These are phyloP conservation scores for Acrobasis repandana DNA, from an alignment of 2,888 invertebrate species.

Conservation along the genomic window DNA sequence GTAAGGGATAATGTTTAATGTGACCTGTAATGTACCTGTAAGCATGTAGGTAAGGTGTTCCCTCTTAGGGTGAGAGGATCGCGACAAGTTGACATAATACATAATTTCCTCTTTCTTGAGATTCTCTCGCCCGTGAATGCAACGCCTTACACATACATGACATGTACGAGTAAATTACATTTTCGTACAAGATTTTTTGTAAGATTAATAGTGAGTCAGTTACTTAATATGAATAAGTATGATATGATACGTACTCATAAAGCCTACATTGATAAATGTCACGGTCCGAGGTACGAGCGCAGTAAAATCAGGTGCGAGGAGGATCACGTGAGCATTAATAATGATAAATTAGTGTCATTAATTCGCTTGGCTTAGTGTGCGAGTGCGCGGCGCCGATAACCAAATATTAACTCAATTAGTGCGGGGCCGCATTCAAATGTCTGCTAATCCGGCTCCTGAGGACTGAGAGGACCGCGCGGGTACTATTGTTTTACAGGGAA, in stretches of 20 bases:
- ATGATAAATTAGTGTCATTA: constrained; percentile 82
- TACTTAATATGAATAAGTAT: too few species aligned
- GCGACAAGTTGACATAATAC: too few species aligned
- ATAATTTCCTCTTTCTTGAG: too few species aligned
- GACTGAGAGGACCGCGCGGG: constrained; percentile 26
- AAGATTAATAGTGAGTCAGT: too few species aligned
- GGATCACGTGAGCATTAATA: constrained; percentile 74
- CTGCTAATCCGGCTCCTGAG: constrained; percentile 60
- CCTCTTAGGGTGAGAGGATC: too few species aligned
- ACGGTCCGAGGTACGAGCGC: constrained; percentile 30
- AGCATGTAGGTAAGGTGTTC: too few species aligned
- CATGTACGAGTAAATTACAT: too few species aligned
- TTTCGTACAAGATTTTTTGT: too few species aligned
- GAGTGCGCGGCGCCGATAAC: constrained; percentile 79
- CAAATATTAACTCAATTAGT: constrained; percentile 84
- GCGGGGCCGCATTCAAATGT: constrained; percentile 69
- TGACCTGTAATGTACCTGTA: too few species aligned
- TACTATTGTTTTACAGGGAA: constrained; percentile 20
- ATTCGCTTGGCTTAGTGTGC: constrained; percentile 75
- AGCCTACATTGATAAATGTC: not conserved
- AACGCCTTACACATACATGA: too few species aligned
- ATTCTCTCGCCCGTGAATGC: too few species aligned
- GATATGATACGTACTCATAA: not conserved
- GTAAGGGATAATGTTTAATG: too few species aligned
- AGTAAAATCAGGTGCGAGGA: constrained; percentile 65